Conservation (phyloP, 1,140 invertebrate species). For the Neotoxoptera formosana region DNA sequence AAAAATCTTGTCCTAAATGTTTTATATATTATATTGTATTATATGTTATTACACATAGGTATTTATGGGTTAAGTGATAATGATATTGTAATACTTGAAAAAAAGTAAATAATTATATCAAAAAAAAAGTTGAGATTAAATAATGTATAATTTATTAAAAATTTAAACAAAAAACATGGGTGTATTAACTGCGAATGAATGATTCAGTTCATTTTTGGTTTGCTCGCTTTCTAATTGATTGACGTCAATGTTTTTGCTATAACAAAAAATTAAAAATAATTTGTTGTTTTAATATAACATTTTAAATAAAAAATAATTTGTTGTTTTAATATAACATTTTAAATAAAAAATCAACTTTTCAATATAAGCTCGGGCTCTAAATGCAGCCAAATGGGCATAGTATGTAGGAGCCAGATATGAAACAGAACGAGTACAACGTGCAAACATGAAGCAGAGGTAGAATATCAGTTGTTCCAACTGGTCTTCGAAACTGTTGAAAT, state of each 20-base stretch:
- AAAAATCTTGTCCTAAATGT: not conserved
- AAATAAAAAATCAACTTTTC: conserved; percentile 62
- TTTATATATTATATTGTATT: no score
- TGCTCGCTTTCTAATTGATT: conserved; percentile 61
- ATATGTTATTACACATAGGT: not conserved
- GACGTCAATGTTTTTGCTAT: conserved; percentile 60
- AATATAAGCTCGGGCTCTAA: conserved; percentile 73
- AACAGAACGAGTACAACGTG: conserved; percentile 84
- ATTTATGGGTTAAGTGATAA: no score
- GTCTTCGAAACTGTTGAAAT: conserved; percentile 74
- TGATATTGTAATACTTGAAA: not conserved
- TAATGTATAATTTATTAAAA: not conserved
- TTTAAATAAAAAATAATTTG: conserved; percentile 52
- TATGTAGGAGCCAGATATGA: conserved; percentile 94
- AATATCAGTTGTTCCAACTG: conserved; percentile 85
- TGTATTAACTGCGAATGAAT: conserved; percentile 59
- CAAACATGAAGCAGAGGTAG: conserved; percentile 88
- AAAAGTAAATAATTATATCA: not conserved
- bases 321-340: not conserved
- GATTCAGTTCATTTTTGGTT: conserved; percentile 59
- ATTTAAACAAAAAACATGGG: conserved; percentile 65
- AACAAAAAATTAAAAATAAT: conserved; percentile 60
- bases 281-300: conserved; percentile 13
- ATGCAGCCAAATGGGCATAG: conserved; percentile 92
- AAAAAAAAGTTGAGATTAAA: not conserved